Percentiles rank a stretch among this genome's conserved stretches.
phyloP scores from a whole-genome alignment of 2,888 invertebrate genomes.

The Sesia bembeciformis region DNA sequence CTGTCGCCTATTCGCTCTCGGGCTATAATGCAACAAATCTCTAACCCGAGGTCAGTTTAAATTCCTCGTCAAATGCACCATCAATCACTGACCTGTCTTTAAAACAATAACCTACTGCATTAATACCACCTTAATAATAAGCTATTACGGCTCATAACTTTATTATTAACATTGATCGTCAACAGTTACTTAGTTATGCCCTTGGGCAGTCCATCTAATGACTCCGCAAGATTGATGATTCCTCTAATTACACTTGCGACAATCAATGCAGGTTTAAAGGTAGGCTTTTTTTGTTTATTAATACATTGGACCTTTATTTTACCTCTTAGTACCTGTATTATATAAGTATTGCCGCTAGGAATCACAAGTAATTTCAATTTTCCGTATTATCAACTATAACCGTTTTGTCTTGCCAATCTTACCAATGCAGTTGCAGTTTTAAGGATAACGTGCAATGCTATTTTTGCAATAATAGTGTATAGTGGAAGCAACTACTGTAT shows the following conservation, averaged over 20 bases:
- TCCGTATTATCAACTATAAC: no score
- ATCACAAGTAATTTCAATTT: no score
- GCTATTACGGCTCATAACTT: conserved; percentile 52
- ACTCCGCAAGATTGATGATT: conserved; percentile 62
- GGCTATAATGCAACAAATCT: no score
- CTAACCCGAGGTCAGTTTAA: neutral
- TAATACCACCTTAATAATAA: conserved; percentile 60
- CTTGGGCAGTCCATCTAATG: conserved; percentile 62
- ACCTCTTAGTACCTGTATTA: no score
- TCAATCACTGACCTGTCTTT: conserved; percentile 59
- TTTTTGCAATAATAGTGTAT: no score
- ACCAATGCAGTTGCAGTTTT: no score
- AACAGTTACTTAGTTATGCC: conserved; percentile 61
- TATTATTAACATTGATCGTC: conserved; percentile 54
- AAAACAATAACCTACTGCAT: conserved; percentile 63
- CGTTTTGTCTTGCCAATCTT: no score
- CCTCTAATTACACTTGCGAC: conserved; percentile 65
- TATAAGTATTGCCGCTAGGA: no score
- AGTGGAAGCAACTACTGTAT: no score
- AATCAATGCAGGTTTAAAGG: conserved; percentile 51
- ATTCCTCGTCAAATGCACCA: conserved; percentile 35
- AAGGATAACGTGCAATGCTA: no score
- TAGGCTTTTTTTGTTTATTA: conserved; percentile 36
- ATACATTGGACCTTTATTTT: conserved; percentile 7
- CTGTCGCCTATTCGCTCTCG: no score